Evolutionary conservation across 2,113 vertebrate genomes (phyloP), one percentile per base, ranked within the genome.

Genomic region (Salvelinus namaycush): DNA sequence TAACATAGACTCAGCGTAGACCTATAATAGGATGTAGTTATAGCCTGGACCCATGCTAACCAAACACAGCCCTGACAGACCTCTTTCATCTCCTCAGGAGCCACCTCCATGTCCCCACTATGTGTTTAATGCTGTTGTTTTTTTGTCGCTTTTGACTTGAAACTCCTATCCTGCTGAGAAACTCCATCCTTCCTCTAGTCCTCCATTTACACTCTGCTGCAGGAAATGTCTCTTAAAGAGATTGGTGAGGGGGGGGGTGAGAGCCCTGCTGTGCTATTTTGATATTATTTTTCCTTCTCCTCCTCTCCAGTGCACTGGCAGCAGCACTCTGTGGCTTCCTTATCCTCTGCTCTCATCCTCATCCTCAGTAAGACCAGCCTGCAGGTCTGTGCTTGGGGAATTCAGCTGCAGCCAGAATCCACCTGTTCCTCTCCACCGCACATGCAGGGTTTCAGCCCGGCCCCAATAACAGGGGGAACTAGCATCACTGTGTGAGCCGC

Each of bases 221-320:
- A 84, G 88, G 79, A 80, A 83, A 79, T 80, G 88, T 83, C 85
- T 84, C 87, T 88, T 86, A 83, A 86, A 87, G 87, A 76, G 49
- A 18, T 54, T 18, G 51, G 16, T 18, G 66, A 14, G 12, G 66
- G 59, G 31, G 87, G 31, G 87, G 87, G 84, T 91, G 84, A 91
- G 87, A 86, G 73, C 83, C 87, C 83, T 27, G 84, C 89, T 89
- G 87, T 82, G 89, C 76, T 70, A 85, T 87, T 90, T 86, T 87
- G 81, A 89, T 89, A 87, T 89, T 89, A 84, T 89, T 87, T 88
- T 89, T 89, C 83, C 83, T 89, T 76, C 54, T 54, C 39, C 20
- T 57, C 22, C 60, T 76, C 9, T 48, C 83, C 86, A 24, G 7
- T 13, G 2, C 59, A 5, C 49, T 54, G 77, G 77, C 83, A 79